A percentile compares a stretch with the other conserved stretches of the same genome.
Conservation (phyloP, 2,113 vertebrate genomes). For the Poecile atricapillus region DNA sequence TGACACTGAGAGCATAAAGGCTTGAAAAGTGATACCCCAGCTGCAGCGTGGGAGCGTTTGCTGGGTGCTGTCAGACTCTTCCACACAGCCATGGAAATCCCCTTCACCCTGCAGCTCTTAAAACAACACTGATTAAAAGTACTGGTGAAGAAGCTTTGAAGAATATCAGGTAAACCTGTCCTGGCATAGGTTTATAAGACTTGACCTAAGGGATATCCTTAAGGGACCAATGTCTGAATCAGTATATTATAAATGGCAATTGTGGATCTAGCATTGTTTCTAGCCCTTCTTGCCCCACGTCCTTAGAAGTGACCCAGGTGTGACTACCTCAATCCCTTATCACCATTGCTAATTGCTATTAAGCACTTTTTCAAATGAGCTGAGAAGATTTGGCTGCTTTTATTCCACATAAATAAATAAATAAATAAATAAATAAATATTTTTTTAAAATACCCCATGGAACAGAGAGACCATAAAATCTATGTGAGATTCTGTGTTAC, state of each 20-base stretch:
- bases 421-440: neutral
- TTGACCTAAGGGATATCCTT: neutral
- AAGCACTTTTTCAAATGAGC: neutral
- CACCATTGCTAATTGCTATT: neutral
- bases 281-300: neutral
- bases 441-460: accelerated
- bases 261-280: neutral
- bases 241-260: neutral
- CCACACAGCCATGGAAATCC: neutral
- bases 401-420: neutral
- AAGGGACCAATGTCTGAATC: neutral
- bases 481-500: neutral
- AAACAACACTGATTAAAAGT: neutral
- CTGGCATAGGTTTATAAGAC: neutral
- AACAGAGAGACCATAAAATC: neutral
- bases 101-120: neutral
- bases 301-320: neutral
- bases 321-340: neutral
- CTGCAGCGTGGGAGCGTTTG: neutral
- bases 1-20: neutral
- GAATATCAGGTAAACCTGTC: neutral
- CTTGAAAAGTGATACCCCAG: neutral
- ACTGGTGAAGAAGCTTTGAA: neutral
- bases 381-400: neutral
- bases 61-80: neutral